Conservation (phyloP, 2,113 vertebrate species). For the Equus przewalskii region DNA sequence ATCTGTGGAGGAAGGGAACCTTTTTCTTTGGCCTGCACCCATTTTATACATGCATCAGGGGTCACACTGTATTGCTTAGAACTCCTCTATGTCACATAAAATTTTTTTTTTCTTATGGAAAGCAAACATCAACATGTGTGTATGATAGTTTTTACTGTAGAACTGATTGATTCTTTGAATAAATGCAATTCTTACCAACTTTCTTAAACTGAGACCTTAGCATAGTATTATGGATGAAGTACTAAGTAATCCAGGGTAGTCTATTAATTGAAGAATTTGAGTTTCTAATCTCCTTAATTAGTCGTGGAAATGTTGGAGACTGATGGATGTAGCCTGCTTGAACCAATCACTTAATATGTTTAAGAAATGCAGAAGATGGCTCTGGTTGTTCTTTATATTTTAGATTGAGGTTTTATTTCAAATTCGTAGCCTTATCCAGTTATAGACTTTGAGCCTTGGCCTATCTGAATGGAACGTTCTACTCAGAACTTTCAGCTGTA, state of each 20-base stretch:
- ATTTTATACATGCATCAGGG: background rate
- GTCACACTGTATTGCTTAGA: background rate
- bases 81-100: background rate
- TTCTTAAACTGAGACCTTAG: background rate
- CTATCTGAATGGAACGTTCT: background rate
- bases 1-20: background rate
- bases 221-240: background rate
- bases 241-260: background rate
- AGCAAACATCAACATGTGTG: background rate
- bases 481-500: background rate
- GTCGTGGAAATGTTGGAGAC: background rate
- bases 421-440: background rate
- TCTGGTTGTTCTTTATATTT: background rate
- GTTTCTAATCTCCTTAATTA: background rate
- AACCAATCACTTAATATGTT: background rate
- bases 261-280: background rate
- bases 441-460: background rate
- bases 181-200: background rate
- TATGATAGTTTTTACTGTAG: background rate
- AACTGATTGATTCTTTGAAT: slow-evolving; percentile 33
- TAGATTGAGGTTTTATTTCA: background rate
- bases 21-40: background rate
- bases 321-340: background rate
- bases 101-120: background rate
- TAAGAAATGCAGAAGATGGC: background rate